A percentile compares a stretch with the other conserved stretches of the same genome.
These are phyloP conservation scores for Octomys mimax DNA, from an alignment of 2,797 vertebrate genomes.

Conservation along the genomic window DNA sequence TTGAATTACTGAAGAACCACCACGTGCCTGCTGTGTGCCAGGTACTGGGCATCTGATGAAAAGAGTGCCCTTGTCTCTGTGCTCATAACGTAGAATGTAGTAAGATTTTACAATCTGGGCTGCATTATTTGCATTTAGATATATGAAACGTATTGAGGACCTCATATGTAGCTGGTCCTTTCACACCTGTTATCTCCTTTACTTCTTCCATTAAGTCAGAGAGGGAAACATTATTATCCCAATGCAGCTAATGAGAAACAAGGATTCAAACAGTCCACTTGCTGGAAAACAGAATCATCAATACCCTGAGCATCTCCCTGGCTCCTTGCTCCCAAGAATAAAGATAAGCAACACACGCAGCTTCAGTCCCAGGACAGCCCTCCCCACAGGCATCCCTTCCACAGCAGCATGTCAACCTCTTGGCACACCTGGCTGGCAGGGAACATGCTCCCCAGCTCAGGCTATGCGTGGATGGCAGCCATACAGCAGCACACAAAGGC, in stretches of 20 bases:
- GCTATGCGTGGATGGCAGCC: not conserved
- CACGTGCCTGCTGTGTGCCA: not conserved
- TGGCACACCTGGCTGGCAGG: constrained; percentile 5
- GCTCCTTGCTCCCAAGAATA: not conserved
- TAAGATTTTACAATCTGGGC: not conserved
- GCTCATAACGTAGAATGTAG: no score
- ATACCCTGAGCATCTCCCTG: no score
- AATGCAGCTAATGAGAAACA: not conserved
- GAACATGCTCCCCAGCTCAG: not conserved
- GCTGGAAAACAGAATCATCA: not conserved
- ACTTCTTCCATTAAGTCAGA: not conserved
- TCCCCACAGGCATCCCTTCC: not conserved
- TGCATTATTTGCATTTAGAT: not conserved
- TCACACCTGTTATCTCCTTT: not conserved
- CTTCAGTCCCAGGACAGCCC: not conserved
- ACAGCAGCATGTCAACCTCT: not conserved
- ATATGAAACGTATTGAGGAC: not conserved
- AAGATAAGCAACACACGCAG: not conserved
- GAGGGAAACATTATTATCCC: not conserved
- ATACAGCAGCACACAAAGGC: not conserved
- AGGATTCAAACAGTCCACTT: not conserved
- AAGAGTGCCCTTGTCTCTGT: not conserved
- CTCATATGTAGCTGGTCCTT: not conserved
- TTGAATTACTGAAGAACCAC: not conserved
- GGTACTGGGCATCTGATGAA: not conserved